Conservation (phyloP, 2,888 invertebrate genomes). For the Nemurella pictetii region DNA sequence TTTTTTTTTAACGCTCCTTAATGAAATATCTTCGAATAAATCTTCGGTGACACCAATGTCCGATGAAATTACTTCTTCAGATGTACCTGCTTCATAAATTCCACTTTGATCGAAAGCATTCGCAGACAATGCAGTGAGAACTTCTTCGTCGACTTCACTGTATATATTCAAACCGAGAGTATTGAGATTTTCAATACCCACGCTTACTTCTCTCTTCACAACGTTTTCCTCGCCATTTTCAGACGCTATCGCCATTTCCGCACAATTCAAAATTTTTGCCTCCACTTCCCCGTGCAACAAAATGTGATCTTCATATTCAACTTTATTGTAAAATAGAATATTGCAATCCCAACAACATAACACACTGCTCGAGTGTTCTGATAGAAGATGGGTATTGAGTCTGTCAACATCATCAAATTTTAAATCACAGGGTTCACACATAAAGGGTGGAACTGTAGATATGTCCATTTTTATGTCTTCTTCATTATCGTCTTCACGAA, state of each 20-base stretch:
- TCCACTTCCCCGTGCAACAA: neutral
- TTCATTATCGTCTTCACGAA: too few species aligned
- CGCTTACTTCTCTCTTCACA: neutral
- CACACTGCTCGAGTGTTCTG: conserved; percentile 35
- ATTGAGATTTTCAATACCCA: neutral
- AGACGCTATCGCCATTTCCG: neutral
- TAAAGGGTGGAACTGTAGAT: neutral
- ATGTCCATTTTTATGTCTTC: too few species aligned
- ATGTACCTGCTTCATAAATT: neutral
- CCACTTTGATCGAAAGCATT: neutral
- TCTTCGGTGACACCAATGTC: neutral
- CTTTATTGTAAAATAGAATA: neutral
- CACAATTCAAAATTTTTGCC: neutral
- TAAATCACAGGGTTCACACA: conserved; percentile 31
- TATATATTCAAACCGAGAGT: neutral
- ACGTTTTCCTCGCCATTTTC: neutral
- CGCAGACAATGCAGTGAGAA: neutral
- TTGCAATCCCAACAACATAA: conserved; percentile 38
- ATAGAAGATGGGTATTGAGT: conserved; percentile 36
- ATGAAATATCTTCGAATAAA: neutral
- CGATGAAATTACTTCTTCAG: neutral
- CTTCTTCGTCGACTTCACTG: neutral
- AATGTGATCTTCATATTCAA: neutral
- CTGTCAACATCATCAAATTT: conserved; percentile 30
- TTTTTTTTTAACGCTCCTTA: neutral